Evolutionary conservation across 2,797 vertebrate species (phyloP).

Genomic region (Manis crassicaudata): DNA sequence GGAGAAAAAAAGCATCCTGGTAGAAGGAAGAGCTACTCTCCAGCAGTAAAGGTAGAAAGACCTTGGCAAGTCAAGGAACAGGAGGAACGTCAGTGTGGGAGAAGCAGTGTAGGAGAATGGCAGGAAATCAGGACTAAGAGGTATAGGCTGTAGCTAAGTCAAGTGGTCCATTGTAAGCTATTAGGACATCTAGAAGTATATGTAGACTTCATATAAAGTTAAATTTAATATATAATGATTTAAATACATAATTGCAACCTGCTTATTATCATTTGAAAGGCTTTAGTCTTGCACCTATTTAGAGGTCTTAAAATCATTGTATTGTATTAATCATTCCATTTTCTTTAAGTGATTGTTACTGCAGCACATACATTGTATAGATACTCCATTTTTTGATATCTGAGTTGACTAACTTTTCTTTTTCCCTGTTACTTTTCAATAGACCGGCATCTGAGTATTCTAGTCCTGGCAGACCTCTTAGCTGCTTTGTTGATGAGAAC

Average conservation of each 20-base stretch:
- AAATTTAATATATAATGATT: neutral
- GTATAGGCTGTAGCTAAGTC: neutral
- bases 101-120: neutral
- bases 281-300: conserved; percentile 41
- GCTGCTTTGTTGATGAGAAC: conserved; percentile 98
- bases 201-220: conserved; percentile 32
- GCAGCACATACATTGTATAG: conserved; percentile 34
- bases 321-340: conserved; percentile 8
- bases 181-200: neutral
- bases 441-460: conserved; percentile 98
- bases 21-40: neutral
- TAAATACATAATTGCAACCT: neutral
- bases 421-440: conserved; percentile 61
- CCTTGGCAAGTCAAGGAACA: neutral
- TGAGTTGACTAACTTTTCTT: conserved; percentile 53
- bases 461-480: conserved; percentile 96
- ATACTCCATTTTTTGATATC: conserved; percentile 20
- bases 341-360: conserved; percentile 39
- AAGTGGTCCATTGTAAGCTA: neutral
- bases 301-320: conserved; percentile 42
- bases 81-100: neutral
- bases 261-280: neutral
- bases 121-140: neutral
- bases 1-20: neutral
- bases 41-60: neutral